Conservation (phyloP, 2,113 vertebrate species). For the Hydropotes inermis region DNA sequence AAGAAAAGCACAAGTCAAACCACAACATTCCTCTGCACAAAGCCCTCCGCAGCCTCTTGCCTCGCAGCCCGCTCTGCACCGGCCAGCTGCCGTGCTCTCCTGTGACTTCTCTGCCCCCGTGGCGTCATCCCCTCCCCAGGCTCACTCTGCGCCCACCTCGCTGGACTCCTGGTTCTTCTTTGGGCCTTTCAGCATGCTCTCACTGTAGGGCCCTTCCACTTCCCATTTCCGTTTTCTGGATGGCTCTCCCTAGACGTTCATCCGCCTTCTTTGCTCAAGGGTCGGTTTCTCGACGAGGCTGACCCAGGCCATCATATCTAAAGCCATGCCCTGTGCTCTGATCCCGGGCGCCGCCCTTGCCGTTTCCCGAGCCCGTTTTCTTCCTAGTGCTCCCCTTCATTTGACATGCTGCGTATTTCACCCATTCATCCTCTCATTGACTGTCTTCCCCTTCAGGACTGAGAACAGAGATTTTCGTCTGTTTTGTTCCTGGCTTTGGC, state of each 20-base stretch:
- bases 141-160: not conserved
- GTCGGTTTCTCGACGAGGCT: not conserved
- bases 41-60: not conserved
- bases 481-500: not conserved
- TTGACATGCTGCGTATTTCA: not conserved
- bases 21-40: not conserved
- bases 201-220: not conserved
- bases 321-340: not conserved
- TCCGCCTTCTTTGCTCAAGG: not conserved
- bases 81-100: accelerated
- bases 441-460: not conserved
- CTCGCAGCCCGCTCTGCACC: not conserved
- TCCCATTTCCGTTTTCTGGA: not conserved
- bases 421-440: not conserved
- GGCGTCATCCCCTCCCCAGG: not conserved
- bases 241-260: not conserved
- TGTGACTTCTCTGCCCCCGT: too few relatives aligned
- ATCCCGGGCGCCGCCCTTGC: not conserved
- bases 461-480: not conserved
- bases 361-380: not conserved
- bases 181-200: not conserved
- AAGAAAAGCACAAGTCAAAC: not conserved
- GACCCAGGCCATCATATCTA: not conserved
- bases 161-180: not conserved
- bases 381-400: not conserved